A percentile compares a stretch with the other conserved stretches of the same genome.
phyloP scores from a whole-genome alignment of 2,113 vertebrate genomes.

The Pollachius pollachius region DNA sequence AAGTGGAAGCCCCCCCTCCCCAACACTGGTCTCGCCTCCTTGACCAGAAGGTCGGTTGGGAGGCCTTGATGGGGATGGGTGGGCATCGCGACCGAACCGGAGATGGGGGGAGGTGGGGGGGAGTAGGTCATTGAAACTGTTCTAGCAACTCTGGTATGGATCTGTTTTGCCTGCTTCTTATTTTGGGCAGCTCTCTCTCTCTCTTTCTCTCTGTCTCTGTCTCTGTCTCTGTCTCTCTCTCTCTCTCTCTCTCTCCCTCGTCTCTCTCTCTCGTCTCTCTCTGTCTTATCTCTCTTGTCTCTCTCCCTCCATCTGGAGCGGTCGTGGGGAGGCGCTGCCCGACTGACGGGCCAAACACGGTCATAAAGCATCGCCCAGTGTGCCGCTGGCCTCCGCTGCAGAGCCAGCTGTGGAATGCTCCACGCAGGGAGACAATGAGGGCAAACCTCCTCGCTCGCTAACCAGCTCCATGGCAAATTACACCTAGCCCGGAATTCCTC shows the following conservation, averaged over 20 bases:
- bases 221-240: too few relatives aligned
- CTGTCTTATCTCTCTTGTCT: not conserved
- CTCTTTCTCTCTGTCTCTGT: not conserved
- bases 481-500: too few relatives aligned
- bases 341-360: conserved; percentile 59
- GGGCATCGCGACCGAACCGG: not conserved
- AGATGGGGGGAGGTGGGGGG: not conserved
- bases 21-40: conserved; percentile 7
- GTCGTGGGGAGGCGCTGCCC: conserved; percentile 40
- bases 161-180: conserved; percentile 31
- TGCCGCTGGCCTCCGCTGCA: conserved; percentile 51
- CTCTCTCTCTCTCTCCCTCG: too few relatives aligned
- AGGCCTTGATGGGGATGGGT: conserved; percentile 15
- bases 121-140: conserved; percentile 31
- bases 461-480: too few relatives aligned
- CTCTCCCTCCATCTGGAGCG: conserved; percentile 31
- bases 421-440: conserved; percentile 27
- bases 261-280: not conserved
- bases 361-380: conserved; percentile 40
- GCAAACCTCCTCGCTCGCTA: not conserved
- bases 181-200: conserved; percentile 26
- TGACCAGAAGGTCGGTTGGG: conserved; percentile 37
- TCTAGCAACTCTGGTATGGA: conserved; percentile 21
- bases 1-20: conserved; percentile 15
- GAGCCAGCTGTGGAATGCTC: conserved; percentile 37